These are phyloP conservation scores for Channa maculata DNA, from an alignment of 2,113 vertebrate genomes.

Conservation along the genomic window DNA sequence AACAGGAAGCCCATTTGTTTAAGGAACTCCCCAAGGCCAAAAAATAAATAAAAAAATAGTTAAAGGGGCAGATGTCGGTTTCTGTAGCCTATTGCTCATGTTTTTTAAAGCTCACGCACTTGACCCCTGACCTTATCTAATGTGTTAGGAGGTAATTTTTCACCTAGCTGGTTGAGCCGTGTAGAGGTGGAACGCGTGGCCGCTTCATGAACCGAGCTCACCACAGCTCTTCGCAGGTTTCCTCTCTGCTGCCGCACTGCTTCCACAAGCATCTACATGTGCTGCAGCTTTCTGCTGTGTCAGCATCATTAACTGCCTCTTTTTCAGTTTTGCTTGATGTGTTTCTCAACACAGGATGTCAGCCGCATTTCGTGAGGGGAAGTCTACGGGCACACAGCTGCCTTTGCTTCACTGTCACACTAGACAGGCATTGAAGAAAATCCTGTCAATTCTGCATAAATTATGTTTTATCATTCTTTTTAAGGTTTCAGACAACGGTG, in stretches of 20 bases:
- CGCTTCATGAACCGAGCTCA: neutral
- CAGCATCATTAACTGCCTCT: conserved; percentile 47
- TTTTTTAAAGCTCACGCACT: neutral
- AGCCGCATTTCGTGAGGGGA: conserved; percentile 30
- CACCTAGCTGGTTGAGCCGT: conserved; percentile 32
- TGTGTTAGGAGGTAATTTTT: conserved; percentile 45
- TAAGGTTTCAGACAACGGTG: too few species aligned
- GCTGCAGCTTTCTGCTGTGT: conserved; percentile 55
- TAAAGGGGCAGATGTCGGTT: conserved; percentile 7
- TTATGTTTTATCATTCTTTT: too few species aligned
- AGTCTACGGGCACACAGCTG: conserved; percentile 22
- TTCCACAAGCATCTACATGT: conserved; percentile 37
- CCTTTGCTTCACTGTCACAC: neutral
- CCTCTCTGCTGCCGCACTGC: conserved; percentile 18
- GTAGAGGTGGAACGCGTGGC: conserved; percentile 26
- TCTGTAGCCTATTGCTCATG: neutral
- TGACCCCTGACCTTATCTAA: conserved; percentile 21
- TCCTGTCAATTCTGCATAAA: too few species aligned
- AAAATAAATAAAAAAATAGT: neutral
- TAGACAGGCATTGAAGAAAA: conserved; percentile 14
- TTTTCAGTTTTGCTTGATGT: neutral
- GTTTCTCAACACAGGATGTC: conserved; percentile 57
- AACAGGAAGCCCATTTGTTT: conserved; percentile 55
- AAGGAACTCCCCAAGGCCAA: neutral
- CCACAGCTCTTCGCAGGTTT: neutral